Evolutionary conservation across 1,140 invertebrate genomes (phyloP), one percentile per base, ranked within the genome.

Genomic region (Limonius californicus): DNA sequence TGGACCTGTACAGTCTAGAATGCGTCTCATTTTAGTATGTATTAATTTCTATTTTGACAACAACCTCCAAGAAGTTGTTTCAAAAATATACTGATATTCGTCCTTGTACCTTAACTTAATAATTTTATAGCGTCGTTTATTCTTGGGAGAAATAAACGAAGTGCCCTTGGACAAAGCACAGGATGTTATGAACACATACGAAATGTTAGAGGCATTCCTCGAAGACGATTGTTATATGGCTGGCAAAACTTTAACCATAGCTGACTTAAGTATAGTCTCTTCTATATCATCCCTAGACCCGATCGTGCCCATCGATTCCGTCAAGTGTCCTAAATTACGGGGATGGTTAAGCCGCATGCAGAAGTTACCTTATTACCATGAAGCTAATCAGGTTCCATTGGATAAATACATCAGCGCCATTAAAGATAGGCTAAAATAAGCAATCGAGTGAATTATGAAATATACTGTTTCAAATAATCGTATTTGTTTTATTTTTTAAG

Each of bases 281-380:
- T 14, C 42, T 4, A 43, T 43, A 3, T 14, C 42, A 4, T 14
- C 12, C 2, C 42, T 43, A n/a, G 16, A 14, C 4, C 16, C 16
- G 2, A 14, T 43, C 16, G 12, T 43, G 2, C 42, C 42, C 12
- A 14, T 43, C 4, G 16, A n/a, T 2, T 2, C 42, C 4, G 4
- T 3, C 2, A 43, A 43, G 4, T 43, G 16, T 43, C 42, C 42
- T 14, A 43, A 43, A 43, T 43, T 43, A n/a, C 2, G n/a, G 12
- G 12, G 4, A n/a, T 43, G 42, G 42, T 16, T 43, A 16, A 43
- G 16, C 4, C 12, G 42, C 35, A 68, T 71, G 64, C 59, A 71
- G 54, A 9, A 16, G 2, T 62, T 71, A 11, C 70, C 70, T 7
- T 71, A 70, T 53, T 71, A 71, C 39, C 12, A 59, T 14, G 60